Evolutionary conservation across 2,888 invertebrate species (phyloP).

Genomic region (Dryadula phaetusa): DNA sequence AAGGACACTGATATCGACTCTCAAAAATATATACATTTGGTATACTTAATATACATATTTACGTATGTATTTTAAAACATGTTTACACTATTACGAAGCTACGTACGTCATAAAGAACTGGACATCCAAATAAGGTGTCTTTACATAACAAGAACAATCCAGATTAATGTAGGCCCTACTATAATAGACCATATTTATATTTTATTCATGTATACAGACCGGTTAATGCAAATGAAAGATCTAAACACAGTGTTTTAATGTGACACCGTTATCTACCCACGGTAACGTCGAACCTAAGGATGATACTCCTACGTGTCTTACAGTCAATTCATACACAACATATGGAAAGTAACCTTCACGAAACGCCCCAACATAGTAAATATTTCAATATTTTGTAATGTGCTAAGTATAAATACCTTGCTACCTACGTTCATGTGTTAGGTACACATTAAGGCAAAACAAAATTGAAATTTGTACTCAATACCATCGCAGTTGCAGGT

Average conservation of each 20-base stretch:
- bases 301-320: constrained; percentile 39
- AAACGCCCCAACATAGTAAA: constrained; percentile 27
- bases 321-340: constrained; percentile 26
- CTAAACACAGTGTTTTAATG: constrained; percentile 37
- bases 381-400: constrained; percentile 33
- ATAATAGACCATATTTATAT: constrained; percentile 29
- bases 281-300: constrained; percentile 38
- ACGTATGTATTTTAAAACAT: not conserved
- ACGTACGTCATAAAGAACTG: not conserved
- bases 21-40: not conserved
- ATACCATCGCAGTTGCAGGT: not conserved
- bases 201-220: constrained; percentile 34
- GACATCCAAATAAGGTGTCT: constrained; percentile 17
- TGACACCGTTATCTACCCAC: constrained; percentile 45
- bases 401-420: constrained; percentile 14
- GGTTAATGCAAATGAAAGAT: constrained; percentile 43
- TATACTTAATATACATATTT: not conserved
- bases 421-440: constrained; percentile 1
- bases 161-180: constrained; percentile 21
- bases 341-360: constrained; percentile 39
- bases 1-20: too few relatives aligned
- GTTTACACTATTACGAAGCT: not conserved
- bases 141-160: constrained; percentile 29
- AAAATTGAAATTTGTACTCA: not conserved
- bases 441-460: not conserved